Evolutionary conservation across 2,113 vertebrate genomes (phyloP), one percentile per base, ranked within the genome.

Genomic region (Rhea pennata): DNA sequence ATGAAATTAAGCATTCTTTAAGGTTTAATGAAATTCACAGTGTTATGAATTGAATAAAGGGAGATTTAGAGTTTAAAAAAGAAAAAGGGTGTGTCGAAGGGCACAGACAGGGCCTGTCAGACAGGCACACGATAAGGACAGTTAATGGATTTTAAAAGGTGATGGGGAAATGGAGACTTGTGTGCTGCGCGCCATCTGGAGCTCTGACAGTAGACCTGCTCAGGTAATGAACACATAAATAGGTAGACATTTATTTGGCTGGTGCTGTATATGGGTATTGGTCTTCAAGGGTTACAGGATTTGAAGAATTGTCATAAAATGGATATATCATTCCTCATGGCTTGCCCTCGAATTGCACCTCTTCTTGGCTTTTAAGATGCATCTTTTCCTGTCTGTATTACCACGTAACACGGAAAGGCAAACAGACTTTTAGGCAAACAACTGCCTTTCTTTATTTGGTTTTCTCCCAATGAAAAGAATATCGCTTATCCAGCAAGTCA

Each of bases 241-340:
- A 56, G 53, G 33, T 69, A 46, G 33, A 14, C 42, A 5, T 26
- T 42, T 39, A 9, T 0, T 64, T 0, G 0, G 2, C 9, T 39
- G 65, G 44, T 64, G 33, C 11, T 22, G 26, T 42, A 27, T 59
- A 51, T 70, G 19, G 26, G 27, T 56, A 61, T 39, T 44, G n/a
- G 36, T 40, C 36, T 31, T 10, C 24, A 10, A 53, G 20, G 19
- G 9, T 71, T 58, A 36, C 33, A 72, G 17, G 8, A n/a, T 20
- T 54, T 54, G 72, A 31, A 46, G 59, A 82, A 15, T 10, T 22
- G 13, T 14, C 39, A n/a, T 40, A 51, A 69, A 12, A 40, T 31
- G 29, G 56, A 8, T 3, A 0, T 12, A 31, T 33, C 44, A 15
- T 46, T 95, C 5, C 13, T 78, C 44, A 2, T 59, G 74, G 64